Conservation (phyloP, 2,113 vertebrate genomes). For the Coptodon bakossiorum region DNA sequence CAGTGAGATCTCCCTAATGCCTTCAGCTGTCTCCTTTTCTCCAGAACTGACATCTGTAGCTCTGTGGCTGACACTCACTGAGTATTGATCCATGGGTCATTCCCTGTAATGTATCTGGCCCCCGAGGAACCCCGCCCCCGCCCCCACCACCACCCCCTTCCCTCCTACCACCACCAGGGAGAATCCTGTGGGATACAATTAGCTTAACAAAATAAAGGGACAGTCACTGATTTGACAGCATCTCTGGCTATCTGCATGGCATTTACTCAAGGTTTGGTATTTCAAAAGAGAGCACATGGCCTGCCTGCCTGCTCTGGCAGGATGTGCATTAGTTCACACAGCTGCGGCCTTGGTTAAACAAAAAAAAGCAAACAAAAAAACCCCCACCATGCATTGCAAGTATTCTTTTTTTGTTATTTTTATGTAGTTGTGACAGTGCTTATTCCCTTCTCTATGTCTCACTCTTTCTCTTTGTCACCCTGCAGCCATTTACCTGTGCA, state of each 20-base stretch:
- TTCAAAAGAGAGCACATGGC: not conserved
- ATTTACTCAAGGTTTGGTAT: slow-evolving; percentile 20
- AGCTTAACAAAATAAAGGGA: slow-evolving; percentile 16
- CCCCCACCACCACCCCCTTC: not conserved
- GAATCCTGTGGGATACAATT: slow-evolving; percentile 15
- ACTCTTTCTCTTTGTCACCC: slow-evolving; percentile 9
- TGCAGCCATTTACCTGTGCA: slow-evolving; percentile 95
- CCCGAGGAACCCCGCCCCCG: not conserved
- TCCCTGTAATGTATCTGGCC: slow-evolving; percentile 24
- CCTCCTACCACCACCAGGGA: not conserved
- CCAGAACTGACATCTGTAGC: not conserved
- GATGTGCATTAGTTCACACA: slow-evolving; percentile 30
- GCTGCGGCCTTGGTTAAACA: not conserved
- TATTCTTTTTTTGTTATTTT: not conserved
- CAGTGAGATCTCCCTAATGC: not conserved
- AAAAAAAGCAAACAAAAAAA: not conserved
- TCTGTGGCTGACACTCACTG: slow-evolving; percentile 14
- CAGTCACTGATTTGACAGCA: not conserved
- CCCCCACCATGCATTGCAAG: not conserved
- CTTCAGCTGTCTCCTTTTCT: not conserved
- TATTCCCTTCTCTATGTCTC: not conserved
- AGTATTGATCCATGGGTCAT: slow-evolving; percentile 26
- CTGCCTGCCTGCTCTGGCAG: not conserved
- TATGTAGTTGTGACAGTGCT: not conserved
- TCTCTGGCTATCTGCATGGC: not conserved